Evolutionary conservation across 1,140 invertebrate genomes (phyloP).

Genomic region (Drosophila sucinea): DNA sequence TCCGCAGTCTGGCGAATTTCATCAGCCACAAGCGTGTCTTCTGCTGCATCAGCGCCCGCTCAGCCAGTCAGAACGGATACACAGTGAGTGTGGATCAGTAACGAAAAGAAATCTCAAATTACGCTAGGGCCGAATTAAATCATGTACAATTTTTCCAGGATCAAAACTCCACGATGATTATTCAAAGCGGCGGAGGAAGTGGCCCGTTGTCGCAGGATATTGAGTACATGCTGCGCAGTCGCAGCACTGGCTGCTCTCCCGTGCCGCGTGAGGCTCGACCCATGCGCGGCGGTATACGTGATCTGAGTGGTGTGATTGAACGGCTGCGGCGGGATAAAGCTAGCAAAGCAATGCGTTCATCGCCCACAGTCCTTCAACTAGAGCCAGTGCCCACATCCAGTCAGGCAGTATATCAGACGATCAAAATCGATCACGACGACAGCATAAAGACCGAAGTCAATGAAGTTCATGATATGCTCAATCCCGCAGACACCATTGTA

Average conservation of each 20-base stretch:
- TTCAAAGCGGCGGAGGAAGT: conserved; percentile 38
- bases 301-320: conserved; percentile 76
- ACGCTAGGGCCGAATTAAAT: not conserved
- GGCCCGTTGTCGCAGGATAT: conserved; percentile 54
- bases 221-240: conserved; percentile 64
- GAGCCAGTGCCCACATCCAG: conserved; percentile 64
- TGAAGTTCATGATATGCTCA: conserved; percentile 72
- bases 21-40: conserved; percentile 92
- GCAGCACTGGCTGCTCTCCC: conserved; percentile 65
- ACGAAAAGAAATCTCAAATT: conserved; percentile 35
- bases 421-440: conserved; percentile 63
- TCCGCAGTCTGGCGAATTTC: conserved; percentile 92
- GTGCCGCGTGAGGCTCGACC: conserved; percentile 60
- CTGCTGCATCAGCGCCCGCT: conserved; percentile 84
- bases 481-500: conserved; percentile 84
- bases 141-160: conserved; percentile 37
- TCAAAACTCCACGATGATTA: conserved; percentile 70
- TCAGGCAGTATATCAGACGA: conserved; percentile 76
- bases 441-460: conserved; percentile 75
- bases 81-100: conserved; percentile 84
- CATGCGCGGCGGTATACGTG: conserved; percentile 55
- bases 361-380: conserved; percentile 60
- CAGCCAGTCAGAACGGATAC: conserved; percentile 82
- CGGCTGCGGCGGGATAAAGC: conserved; percentile 68
- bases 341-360: conserved; percentile 4